phyloP scores from a whole-genome alignment of 2,888 invertebrate species.

The Mycalesis mineus region DNA sequence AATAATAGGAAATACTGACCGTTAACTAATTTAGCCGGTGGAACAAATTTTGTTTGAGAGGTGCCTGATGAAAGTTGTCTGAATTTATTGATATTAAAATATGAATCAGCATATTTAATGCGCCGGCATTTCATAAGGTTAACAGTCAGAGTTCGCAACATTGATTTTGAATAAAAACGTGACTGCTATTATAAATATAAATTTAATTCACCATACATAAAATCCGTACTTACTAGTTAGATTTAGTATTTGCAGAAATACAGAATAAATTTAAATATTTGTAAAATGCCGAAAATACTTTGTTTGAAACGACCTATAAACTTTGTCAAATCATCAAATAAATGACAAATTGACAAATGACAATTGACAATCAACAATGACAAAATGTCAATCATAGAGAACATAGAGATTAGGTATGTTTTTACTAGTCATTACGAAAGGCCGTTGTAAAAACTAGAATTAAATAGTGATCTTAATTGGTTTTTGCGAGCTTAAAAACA shows the following conservation, averaged over 20 bases:
- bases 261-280: neutral
- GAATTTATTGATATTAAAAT: slow-evolving; percentile 54
- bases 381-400: too few relatives aligned
- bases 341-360: too few relatives aligned
- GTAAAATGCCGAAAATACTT: too few relatives aligned
- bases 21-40: slow-evolving; percentile 49
- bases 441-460: too few relatives aligned
- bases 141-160: slow-evolving; percentile 66
- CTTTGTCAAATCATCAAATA: neutral
- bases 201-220: slow-evolving; percentile 13
- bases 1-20: slow-evolving; percentile 53
- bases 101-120: slow-evolving; percentile 63
- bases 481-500: too few relatives aligned
- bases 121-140: slow-evolving; percentile 70
- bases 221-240: slow-evolving; percentile 39
- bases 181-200: slow-evolving; percentile 10
- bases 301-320: neutral
- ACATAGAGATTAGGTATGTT: too few relatives aligned
- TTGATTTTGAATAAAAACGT: slow-evolving; percentile 38
- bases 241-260: neutral
- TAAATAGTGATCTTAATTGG: too few relatives aligned
- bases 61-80: slow-evolving; percentile 44
- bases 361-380: neutral
- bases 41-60: slow-evolving; percentile 38
- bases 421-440: too few relatives aligned